A percentile compares a stretch with the other conserved stretches of the same genome.
Conservation (phyloP, 2,797 vertebrate species). For the Euphonia xanthogaster region DNA sequence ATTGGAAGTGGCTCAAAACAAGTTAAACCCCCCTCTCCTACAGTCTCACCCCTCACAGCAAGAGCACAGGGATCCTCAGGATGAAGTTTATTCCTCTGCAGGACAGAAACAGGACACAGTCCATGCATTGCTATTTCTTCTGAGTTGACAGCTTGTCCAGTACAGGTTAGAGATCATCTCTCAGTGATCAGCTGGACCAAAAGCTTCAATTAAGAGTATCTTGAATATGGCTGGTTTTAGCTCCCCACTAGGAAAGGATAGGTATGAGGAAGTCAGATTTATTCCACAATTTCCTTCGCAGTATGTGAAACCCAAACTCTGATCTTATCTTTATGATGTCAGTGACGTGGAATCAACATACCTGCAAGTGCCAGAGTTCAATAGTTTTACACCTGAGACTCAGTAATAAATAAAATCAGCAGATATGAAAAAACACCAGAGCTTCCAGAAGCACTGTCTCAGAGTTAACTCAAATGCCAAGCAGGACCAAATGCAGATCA, state of each 20-base stretch:
- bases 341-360: rapidly evolving
- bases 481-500: neutral
- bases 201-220: neutral
- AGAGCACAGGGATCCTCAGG: neutral
- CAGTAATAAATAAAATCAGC: neutral
- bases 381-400: neutral
- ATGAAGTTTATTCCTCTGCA: neutral
- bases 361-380: neutral
- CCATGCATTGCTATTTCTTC: neutral
- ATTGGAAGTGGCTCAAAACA: neutral
- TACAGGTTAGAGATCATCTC: neutral
- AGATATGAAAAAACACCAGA: neutral
- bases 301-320: neutral
- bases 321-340: neutral
- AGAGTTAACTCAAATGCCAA: too few species aligned
- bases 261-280: neutral
- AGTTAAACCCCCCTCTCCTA: neutral
- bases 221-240: neutral
- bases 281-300: neutral
- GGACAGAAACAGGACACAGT: neutral
- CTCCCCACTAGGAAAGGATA: neutral
- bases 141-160: neutral
- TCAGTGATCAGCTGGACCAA: neutral
- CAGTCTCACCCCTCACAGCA: neutral
- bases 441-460: neutral